Conservation (phyloP, 2,113 vertebrate species). For the Tympanuchus pallidicinctus region DNA sequence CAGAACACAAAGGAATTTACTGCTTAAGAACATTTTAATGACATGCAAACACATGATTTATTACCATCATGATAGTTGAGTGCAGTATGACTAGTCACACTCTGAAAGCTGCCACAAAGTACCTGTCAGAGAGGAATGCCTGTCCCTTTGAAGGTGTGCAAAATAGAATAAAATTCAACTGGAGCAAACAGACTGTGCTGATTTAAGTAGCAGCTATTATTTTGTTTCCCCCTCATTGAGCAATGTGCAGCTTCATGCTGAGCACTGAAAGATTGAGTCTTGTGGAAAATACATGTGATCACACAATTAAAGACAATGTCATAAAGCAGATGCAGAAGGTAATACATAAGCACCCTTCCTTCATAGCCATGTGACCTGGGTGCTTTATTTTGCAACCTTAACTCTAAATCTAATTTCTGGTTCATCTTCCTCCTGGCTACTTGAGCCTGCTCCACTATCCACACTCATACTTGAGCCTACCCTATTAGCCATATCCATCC, state of each 20-base stretch:
- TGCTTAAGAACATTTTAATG: background rate
- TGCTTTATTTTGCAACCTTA: background rate
- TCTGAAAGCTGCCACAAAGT: background rate
- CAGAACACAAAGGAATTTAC: constrained; percentile 17
- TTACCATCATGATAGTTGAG: background rate
- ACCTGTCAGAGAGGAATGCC: background rate
- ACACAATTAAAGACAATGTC: background rate
- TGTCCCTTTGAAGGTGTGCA: background rate
- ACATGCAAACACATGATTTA: background rate
- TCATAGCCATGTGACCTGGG: background rate
- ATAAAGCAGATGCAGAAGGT: background rate
- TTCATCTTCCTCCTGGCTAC: background rate
- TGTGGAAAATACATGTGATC: background rate
- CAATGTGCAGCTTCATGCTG: background rate
- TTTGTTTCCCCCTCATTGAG: background rate
- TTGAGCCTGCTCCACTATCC: background rate
- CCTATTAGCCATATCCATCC: background rate
- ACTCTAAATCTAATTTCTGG: background rate
- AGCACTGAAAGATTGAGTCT: background rate
- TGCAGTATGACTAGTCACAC: background rate
- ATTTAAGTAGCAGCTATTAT: background rate
- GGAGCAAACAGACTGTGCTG: background rate
- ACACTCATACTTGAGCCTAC: background rate
- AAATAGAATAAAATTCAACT: background rate
- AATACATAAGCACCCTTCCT: background rate